Evolutionary conservation across 2,888 invertebrate genomes (phyloP).

Genomic region (Cerceris ruficornis): DNA sequence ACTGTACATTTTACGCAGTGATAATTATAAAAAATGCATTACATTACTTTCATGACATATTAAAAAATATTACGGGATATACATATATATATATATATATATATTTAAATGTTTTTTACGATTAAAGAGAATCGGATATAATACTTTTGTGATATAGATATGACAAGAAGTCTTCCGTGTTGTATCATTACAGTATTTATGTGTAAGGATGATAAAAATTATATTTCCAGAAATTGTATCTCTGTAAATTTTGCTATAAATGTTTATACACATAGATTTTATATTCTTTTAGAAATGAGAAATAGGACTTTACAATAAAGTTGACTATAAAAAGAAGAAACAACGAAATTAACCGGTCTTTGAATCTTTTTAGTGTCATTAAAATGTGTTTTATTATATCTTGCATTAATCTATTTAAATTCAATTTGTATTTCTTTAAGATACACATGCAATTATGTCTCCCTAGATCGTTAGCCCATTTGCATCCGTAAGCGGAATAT

Average conservation of each 20-base stretch:
- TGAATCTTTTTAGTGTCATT: constrained; percentile 31
- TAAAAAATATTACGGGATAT: constrained; percentile 48
- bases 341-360: constrained; percentile 14
- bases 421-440: constrained; percentile 36
- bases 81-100: constrained; percentile 24
- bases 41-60: constrained; percentile 45
- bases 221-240: constrained; percentile 47
- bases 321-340: constrained; percentile 35
- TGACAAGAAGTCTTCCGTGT: constrained; percentile 59
- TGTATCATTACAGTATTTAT: constrained; percentile 39
- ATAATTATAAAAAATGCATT: constrained; percentile 47
- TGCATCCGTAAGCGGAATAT: too few species aligned
- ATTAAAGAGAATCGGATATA: constrained; percentile 58
- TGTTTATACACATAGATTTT: constrained; percentile 62
- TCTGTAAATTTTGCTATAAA: constrained; percentile 46
- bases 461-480: constrained; percentile 45
- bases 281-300: constrained; percentile 53
- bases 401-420: constrained; percentile 46
- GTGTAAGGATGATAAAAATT: constrained; percentile 48
- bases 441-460: constrained; percentile 32
- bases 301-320: constrained; percentile 58
- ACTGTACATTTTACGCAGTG: constrained; percentile 47
- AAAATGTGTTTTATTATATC: constrained; percentile 48
- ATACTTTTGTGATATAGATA: constrained; percentile 59
- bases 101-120: constrained; percentile 54